Evolutionary conservation across 2,113 vertebrate species (phyloP), one percentile per base, ranked within the genome.

Genomic region (Thymallus thymallus): DNA sequence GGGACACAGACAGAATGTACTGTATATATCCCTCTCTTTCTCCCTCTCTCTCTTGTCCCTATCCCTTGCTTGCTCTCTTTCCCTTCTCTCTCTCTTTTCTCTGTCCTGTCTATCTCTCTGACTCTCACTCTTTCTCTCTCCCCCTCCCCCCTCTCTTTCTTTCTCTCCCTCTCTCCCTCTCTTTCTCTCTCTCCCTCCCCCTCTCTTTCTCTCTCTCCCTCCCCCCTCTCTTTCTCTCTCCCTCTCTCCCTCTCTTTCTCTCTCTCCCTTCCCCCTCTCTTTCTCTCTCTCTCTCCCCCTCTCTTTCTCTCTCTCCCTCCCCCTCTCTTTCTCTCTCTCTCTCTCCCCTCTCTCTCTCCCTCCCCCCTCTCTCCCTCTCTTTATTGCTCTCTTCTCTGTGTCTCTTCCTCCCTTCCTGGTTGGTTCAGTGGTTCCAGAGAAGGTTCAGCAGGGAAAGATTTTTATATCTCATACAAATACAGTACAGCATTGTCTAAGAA

Each of bases 1-100:
- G 69, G 79, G 77, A 63, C 23, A n/a, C 26, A 71, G 88, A 88
- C 86, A 88, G 81, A 74, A 62, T 55, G 76, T 82, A 75, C 79
- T 55, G 76, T 82, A 75, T 80, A 29, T 76, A 46, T 82, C 67
- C 18, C 77, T 78, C 74, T 70, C 68, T 26, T 75, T 41, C 61
- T 41, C 68, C 76, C 81, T 76, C 71, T 73, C 65, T 20, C 76
- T 71, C 68, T 79, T 41, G 16, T 84, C 78, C 73, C 51, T 20
- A 64, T 24, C 64, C 12, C 48, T 18, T n/a, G n/a, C n/a, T n/a
- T n/a, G n/a, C 4, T 32, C n/a, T 67, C 5, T 68, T 9, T 35
- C 7, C 1, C 7, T 35, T 35, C 3, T 20, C 72, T 74, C 73
- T 13, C 76, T 68, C 58, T 71, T 51, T 24, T 26, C 16, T 5